These are phyloP conservation scores for Rhinichthys klamathensis DNA, from an alignment of 2,113 vertebrate genomes.

Conservation along the genomic window DNA sequence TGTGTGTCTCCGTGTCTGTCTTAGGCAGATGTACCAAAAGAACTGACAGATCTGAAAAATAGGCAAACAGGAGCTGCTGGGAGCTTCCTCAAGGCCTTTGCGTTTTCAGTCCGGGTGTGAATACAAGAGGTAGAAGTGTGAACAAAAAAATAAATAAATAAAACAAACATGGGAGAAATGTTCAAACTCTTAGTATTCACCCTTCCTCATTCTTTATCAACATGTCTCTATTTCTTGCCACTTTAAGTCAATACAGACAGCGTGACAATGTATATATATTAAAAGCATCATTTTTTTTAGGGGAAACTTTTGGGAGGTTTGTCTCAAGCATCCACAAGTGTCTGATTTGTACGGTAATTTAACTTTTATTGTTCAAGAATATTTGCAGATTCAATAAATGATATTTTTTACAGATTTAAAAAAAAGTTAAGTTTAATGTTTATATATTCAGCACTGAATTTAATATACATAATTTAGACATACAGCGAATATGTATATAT, in stretches of 20 bases:
- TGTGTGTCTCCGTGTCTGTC: slow-evolving; percentile 31
- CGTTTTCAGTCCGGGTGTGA: slow-evolving; percentile 36
- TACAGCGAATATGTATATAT: too few relatives aligned
- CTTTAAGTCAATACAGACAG: neutral
- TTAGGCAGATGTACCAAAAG: slow-evolving; percentile 75
- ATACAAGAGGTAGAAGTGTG: slow-evolving; percentile 23
- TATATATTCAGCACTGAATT: slow-evolving; percentile 3
- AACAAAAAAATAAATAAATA: neutral
- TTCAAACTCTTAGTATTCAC: neutral
- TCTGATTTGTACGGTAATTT: neutral
- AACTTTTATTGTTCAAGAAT: neutral
- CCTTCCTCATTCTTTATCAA: neutral
- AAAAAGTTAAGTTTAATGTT: neutral
- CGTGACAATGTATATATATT: neutral
- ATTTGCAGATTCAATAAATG: neutral
- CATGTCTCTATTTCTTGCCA: neutral
- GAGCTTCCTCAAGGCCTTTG: slow-evolving; percentile 51
- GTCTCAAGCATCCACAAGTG: neutral
- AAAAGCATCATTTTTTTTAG: neutral
- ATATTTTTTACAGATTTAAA: neutral
- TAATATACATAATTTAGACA: slow-evolving; percentile 6
- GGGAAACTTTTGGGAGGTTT: neutral
- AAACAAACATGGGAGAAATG: neutral
- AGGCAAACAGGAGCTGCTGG: slow-evolving; percentile 41
- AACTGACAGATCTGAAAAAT: slow-evolving; percentile 80